Evolutionary conservation across 2,888 invertebrate genomes (phyloP), one percentile per base, ranked within the genome.

Genomic region (Chesias legatella): DNA sequence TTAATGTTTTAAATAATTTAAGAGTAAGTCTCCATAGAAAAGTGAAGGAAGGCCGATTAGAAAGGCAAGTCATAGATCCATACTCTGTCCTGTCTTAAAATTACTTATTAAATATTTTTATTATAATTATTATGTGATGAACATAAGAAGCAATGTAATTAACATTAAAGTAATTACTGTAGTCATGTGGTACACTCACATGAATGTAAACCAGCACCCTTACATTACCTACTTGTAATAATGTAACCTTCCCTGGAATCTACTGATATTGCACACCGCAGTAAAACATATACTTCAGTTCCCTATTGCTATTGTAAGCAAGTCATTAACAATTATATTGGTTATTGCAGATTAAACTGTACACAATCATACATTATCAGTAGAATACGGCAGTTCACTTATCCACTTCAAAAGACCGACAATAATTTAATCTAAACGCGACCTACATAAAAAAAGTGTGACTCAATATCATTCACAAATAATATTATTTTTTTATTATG

Each of bases 31-130:
- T 58, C 65, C 68, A 73, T 52, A 56, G 63, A 61, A 42, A 67
- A 67, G 65, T 68, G 69, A 79, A 79, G 79, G 79, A 82, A 82
- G 79, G 81, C 74, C 60, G 64, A 69, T 74, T 63, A 71, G 65
- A 74, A 80, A 79, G 80, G 81, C 82, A 80, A 81, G 75, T 79
- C 21, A 25, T 32, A 24, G 3, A 24, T 10, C 11, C 63, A 65
- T 69, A 71, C 61, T 73, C 67, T 72, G 68, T 69, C 61, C 67
- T 65, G 61, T 65, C 56, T 63, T 67, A 60, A 63, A 62, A 60
- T 58, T 63, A 60, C 55, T 62, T 67, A 70, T 52, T 55, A 58
- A 53, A n/a, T n/a, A n/a, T n/a, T n/a, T 60, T 65, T 62, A 62
- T 58, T 39, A 67, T 63, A 60, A 67, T 63, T 71, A 72, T 69